Percentiles rank a stretch among this genome's conserved stretches.
These are phyloP conservation scores for Eristalinus sepulchralis DNA, from an alignment of 2,888 invertebrate species.

Conservation along the genomic window DNA sequence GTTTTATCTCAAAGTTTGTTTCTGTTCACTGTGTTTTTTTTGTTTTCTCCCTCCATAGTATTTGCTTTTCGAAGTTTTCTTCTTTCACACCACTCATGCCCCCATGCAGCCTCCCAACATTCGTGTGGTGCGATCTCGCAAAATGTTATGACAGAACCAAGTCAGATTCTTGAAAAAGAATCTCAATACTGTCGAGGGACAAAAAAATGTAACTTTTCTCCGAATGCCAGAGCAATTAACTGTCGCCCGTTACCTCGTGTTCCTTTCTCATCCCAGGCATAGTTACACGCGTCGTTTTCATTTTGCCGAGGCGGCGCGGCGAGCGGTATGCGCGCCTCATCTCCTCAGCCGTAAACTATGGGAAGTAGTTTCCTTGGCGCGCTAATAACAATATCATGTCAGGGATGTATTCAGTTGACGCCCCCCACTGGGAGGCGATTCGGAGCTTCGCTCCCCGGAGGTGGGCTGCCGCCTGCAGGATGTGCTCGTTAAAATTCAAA, in stretches of 20 bases:
- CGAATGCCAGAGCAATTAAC: neutral
- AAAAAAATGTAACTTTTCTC: neutral
- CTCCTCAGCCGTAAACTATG: neutral
- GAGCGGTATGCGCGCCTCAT: neutral
- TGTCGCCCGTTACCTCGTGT: neutral
- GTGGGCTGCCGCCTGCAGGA: neutral
- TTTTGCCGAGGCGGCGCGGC: neutral
- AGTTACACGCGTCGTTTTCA: neutral
- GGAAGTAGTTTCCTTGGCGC: slow-evolving; percentile 46
- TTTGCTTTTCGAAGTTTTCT: neutral
- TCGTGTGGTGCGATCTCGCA: neutral
- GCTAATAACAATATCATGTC: slow-evolving; percentile 51
- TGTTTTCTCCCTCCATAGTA: neutral
- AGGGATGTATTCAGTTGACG: neutral
- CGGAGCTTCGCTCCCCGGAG: neutral
- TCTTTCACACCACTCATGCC: neutral
- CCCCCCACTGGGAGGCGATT: neutral
- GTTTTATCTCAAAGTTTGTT: neutral
- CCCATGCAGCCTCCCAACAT: neutral
- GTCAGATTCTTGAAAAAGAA: neutral
- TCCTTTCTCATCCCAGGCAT: neutral
- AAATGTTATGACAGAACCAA: neutral
- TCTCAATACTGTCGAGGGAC: neutral
- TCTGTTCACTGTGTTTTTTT: neutral
- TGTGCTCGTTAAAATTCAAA: neutral